Evolutionary conservation across 92 coral and sea anemone genomes (phyloP), one percentile per base, ranked within the genome.

Genomic region (Pocillopora meandrina): DNA sequence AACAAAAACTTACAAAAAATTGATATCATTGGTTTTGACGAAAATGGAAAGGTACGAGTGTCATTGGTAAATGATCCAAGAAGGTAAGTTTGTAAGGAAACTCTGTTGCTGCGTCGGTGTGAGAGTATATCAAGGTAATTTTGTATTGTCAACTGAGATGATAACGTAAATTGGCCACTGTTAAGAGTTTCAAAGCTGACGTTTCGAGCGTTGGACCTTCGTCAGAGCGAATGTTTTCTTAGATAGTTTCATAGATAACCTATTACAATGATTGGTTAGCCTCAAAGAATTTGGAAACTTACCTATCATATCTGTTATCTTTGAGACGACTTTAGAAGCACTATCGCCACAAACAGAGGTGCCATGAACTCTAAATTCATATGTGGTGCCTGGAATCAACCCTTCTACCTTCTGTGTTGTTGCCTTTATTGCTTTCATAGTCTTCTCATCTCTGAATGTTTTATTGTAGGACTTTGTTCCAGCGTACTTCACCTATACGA

Each of bases 371-470:
- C 47, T 7, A 42, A 82, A 82, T 49, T 10, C 12, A 71, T 82
- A 82, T 19, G 3, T 16, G 3, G 86, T 16, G 15, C 77, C 79
- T 42, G 86, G 79, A 20, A 52, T 75, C 59, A 81, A 36, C 31
- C 26, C 59, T 34, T 2, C 12, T 9, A 81, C 72, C 7, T 63
- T 75, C n/a, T 73, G 26, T n/a, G 12, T n/a, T 66, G 74, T 21
- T 66, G 56, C 2, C 35, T 17, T 19, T 9, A 18, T 26, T 49
- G 16, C 61, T 0, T 0, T n/a, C 1, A 6, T 47, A 13, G 0
- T 1, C 14, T 20, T 56, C 42, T 57, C 23, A 65, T 62, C 56
- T 63, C 11, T 31, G 26, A 77, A 77, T 1, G 8, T 19, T 77
- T 36, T 34, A 12, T 60, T 1, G 71, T 77, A 77, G 1, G 8